Evolutionary conservation across 2,113 vertebrate species (phyloP).

Genomic region (Ondatra zibethicus): DNA sequence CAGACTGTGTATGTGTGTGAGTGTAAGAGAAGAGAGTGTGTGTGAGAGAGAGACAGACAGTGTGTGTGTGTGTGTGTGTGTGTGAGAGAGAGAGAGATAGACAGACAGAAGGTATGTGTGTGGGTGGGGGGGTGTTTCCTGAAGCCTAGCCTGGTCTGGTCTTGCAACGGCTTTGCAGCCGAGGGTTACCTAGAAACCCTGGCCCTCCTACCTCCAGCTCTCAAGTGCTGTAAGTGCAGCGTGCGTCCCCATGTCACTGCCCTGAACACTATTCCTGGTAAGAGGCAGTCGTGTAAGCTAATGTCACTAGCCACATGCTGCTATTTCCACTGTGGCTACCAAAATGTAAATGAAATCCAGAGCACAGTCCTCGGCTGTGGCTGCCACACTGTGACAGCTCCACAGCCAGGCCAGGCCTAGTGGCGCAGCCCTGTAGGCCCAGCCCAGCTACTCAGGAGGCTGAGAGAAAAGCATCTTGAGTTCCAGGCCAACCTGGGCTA

Average conservation of each 20-base stretch:
- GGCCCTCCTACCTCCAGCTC: no score
- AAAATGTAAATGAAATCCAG: background rate
- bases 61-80: no score
- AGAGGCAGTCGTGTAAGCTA: background rate
- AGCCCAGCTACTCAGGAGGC: no score
- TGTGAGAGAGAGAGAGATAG: no score
- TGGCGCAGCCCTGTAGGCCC: background rate
- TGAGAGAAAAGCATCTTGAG: background rate
- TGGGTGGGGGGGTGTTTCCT: background rate
- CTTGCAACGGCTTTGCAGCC: background rate
- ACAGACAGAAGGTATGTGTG: background rate
- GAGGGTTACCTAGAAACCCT: background rate
- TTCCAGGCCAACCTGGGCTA: background rate
- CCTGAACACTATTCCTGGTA: background rate
- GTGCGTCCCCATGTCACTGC: accelerated
- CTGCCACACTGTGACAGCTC: background rate
- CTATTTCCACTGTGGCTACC: background rate
- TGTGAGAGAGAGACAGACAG: no score
- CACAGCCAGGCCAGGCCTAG: background rate
- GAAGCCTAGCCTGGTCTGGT: background rate
- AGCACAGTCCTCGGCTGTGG: background rate
- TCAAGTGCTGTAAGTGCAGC: background rate
- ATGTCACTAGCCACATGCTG: background rate
- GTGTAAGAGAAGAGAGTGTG: no score
- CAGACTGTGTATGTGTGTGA: no score